Conservation (phyloP, 2,888 invertebrate species). For the Hydriomena furcata region DNA sequence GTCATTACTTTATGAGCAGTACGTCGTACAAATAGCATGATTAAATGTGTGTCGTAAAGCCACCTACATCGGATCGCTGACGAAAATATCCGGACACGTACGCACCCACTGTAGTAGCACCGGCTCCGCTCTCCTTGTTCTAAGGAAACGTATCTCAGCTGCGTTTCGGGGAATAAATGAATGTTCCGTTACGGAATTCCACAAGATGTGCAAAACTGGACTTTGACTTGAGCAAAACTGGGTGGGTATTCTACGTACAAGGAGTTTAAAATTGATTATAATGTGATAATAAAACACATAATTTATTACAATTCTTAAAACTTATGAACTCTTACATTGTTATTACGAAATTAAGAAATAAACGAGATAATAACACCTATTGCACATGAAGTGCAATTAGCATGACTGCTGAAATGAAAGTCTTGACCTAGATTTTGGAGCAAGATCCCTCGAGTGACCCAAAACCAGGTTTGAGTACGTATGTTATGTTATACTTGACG, state of each 20-base stretch:
- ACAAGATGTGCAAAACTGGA: background rate
- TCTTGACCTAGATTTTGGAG: slow-evolving; percentile 28
- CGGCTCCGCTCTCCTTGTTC: slow-evolving; percentile 45
- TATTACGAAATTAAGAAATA: no score
- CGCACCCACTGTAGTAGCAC: slow-evolving; percentile 33
- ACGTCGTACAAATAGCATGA: slow-evolving; percentile 42
- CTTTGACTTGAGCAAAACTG: no score
- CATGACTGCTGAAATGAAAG: slow-evolving; percentile 24
- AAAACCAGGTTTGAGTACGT: slow-evolving; percentile 18
- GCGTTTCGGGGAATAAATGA: slow-evolving; percentile 42
- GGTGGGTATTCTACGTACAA: no score
- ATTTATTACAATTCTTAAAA: no score
- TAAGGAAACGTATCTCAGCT: slow-evolving; percentile 42
- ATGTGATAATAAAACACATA: no score
- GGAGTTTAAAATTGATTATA: no score
- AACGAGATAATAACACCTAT: no score
- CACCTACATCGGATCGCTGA: slow-evolving; percentile 52
- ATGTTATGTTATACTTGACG: no score
- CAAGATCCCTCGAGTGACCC: slow-evolving; percentile 18
- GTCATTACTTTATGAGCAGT: slow-evolving; percentile 42
- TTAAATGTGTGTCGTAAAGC: slow-evolving; percentile 48
- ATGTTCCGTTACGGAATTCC: slow-evolving; percentile 23
- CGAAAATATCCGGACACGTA: slow-evolving; percentile 57
- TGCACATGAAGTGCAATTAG: slow-evolving; percentile 21
- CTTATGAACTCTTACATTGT: no score